Percentiles rank a stretch among this genome's conserved stretches.
Evolutionary conservation across 2,797 vertebrate genomes (phyloP).

Genomic region (Tachyglossus aculeatus): DNA sequence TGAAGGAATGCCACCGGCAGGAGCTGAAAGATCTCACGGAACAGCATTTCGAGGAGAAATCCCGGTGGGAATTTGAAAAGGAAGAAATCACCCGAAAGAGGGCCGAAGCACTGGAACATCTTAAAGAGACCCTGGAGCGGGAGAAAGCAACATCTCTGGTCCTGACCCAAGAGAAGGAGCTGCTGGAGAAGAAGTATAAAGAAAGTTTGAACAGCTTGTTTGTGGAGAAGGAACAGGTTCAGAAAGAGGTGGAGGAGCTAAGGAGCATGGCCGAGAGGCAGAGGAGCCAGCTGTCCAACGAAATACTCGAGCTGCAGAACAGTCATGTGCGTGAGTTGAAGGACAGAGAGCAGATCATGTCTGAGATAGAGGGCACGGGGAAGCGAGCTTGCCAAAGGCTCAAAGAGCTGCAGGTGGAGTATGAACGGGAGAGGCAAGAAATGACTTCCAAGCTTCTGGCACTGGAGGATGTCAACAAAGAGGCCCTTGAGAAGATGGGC

Average conservation of each 20-base stretch:
- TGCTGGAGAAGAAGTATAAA: slow-evolving; percentile 74
- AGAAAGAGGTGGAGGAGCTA: slow-evolving; percentile 74
- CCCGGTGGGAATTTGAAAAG: slow-evolving; percentile 79
- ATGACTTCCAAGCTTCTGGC: slow-evolving; percentile 63
- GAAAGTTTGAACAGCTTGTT: slow-evolving; percentile 72
- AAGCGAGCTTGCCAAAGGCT: slow-evolving; percentile 67
- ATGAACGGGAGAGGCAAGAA: slow-evolving; percentile 74
- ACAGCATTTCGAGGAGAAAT: slow-evolving; percentile 73
- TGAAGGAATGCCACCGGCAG: slow-evolving; percentile 76
- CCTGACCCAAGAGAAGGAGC: slow-evolving; percentile 69
- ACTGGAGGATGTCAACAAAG: slow-evolving; percentile 68
- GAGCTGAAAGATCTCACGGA: slow-evolving; percentile 75
- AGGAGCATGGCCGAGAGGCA: slow-evolving; percentile 68
- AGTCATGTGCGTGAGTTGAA: slow-evolving; percentile 72
- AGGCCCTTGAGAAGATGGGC: slow-evolving; percentile 65
- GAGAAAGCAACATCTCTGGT: slow-evolving; percentile 67
- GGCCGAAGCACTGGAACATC: slow-evolving; percentile 62
- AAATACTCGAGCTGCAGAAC: slow-evolving; percentile 77
- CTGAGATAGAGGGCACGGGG: slow-evolving; percentile 63
- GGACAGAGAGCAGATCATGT: slow-evolving; percentile 64
- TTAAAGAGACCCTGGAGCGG: slow-evolving; percentile 66
- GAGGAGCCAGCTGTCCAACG: slow-evolving; percentile 73
- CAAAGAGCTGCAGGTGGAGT: slow-evolving; percentile 71
- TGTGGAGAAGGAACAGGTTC: slow-evolving; percentile 76
- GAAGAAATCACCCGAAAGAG: slow-evolving; percentile 74